These are phyloP conservation scores for Pyrgus malvae DNA, from an alignment of 2,888 invertebrate genomes.

Conservation along the genomic window DNA sequence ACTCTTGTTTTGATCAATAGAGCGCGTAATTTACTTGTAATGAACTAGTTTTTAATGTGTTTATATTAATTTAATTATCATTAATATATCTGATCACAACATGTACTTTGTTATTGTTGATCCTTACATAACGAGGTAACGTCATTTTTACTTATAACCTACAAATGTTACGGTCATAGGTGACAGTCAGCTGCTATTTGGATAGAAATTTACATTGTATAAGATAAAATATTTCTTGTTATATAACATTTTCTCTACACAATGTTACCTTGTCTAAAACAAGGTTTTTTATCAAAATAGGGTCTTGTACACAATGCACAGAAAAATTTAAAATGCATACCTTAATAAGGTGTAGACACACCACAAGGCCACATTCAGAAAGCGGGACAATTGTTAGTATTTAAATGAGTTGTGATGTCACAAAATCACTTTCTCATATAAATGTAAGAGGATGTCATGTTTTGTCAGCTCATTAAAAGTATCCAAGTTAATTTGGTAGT, in stretches of 20 bases:
- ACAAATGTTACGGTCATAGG: conserved; percentile 38
- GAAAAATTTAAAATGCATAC: no score
- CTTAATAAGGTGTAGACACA: no score
- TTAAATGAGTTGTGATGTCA: no score
- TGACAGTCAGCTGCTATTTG: conserved; percentile 26
- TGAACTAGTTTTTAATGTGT: not conserved
- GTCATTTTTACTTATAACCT: conserved; percentile 71
- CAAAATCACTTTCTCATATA: no score
- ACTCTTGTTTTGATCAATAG: conserved; percentile 12
- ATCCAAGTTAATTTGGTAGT: no score
- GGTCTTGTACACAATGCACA: no score
- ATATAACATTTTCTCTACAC: conserved; percentile 3
- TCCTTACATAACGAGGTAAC: conserved; percentile 73
- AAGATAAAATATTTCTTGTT: conserved; percentile 1
- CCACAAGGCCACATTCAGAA: no score
- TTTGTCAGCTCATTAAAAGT: no score
- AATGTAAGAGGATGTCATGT: no score
- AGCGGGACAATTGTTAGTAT: no score
- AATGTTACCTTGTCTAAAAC: not conserved
- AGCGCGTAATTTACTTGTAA: not conserved
- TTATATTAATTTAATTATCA: not conserved
- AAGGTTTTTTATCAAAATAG: not conserved
- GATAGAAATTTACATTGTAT: not conserved
- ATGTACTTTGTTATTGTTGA: conserved; percentile 54
- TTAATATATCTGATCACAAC: conserved; percentile 35